Evolutionary conservation across 2,113 vertebrate species (phyloP).

Genomic region (Marmota flaviventris): DNA sequence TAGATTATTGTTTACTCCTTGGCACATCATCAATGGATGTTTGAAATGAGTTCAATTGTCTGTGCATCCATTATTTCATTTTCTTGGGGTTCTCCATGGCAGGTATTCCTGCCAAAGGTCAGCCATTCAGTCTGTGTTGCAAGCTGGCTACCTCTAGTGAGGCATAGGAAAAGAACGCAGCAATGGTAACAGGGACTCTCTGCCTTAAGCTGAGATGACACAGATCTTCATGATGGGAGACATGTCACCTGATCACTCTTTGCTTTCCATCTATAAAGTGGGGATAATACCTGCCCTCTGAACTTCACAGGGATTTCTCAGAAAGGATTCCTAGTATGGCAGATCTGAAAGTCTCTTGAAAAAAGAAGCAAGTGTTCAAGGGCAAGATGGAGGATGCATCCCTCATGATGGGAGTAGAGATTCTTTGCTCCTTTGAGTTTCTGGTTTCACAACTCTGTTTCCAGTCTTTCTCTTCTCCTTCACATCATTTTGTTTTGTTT

Average conservation of each 20-base stretch:
- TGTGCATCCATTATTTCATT: not conserved
- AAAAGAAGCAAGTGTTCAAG: not conserved
- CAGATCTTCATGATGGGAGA: not conserved
- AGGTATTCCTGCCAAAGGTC: not conserved
- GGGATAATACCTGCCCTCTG: not conserved
- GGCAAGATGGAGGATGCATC: not conserved
- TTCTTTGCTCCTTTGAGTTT: not conserved
- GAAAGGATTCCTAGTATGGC: not conserved
- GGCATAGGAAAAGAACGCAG: not conserved
- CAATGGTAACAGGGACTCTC: not conserved
- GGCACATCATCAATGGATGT: not conserved
- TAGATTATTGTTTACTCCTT: not conserved
- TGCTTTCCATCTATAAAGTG: not conserved
- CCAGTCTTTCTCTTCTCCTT: not conserved
- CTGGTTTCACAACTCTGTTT: not conserved
- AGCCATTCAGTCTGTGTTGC: no score
- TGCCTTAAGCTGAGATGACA: not conserved
- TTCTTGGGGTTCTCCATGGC: not conserved
- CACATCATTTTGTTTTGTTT: not conserved
- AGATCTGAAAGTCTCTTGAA: not conserved
- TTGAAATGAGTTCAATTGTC: not conserved
- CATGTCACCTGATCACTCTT: not conserved
- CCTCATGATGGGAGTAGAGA: not conserved
- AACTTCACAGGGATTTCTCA: not conserved
- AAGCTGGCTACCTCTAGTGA: not conserved